Evolutionary conservation across 2,888 invertebrate genomes (phyloP).

Genomic region (Platypus cylindrus): DNA sequence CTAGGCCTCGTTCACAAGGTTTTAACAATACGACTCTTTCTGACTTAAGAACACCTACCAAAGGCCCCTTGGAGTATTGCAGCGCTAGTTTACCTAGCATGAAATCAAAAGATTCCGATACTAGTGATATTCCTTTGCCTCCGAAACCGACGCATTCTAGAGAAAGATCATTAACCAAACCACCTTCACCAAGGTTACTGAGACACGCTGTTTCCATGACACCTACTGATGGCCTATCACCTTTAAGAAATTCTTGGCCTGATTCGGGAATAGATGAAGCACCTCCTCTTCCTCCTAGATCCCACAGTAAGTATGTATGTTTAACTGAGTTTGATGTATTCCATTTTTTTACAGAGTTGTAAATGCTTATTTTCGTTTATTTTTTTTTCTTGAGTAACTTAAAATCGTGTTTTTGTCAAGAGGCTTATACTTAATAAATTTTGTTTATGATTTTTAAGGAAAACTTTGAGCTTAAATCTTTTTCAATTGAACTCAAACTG

Average conservation of each 20-base stretch:
- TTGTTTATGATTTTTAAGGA: no score
- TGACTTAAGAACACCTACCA: conserved; percentile 34
- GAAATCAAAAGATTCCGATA: conserved; percentile 31
- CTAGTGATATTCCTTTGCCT: conserved; percentile 35
- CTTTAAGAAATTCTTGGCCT: conserved; percentile 45
- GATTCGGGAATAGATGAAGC: conserved; percentile 47
- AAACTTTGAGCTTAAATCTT: no score
- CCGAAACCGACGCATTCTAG: conserved; percentile 38
- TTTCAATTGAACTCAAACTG: no score
- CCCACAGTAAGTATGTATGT: conserved; percentile 52
- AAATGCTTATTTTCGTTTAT: no score
- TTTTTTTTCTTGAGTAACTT: no score
- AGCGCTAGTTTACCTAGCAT: conserved; percentile 35
- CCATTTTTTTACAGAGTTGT: no score
- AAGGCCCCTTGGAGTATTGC: conserved; percentile 33
- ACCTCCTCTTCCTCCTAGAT: conserved; percentile 69
- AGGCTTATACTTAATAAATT: no score
- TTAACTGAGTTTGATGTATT: no score
- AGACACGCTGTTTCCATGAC: conserved; percentile 38
- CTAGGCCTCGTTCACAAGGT: conserved; percentile 46
- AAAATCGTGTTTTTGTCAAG: no score
- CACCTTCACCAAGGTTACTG: conserved; percentile 41
- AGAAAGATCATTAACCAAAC: conserved; percentile 40
- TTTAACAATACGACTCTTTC: conserved; percentile 34
- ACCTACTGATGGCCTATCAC: conserved; percentile 38